These are phyloP conservation scores for Eubasilissa splendida DNA, from an alignment of 2,888 invertebrate genomes.

Conservation along the genomic window DNA sequence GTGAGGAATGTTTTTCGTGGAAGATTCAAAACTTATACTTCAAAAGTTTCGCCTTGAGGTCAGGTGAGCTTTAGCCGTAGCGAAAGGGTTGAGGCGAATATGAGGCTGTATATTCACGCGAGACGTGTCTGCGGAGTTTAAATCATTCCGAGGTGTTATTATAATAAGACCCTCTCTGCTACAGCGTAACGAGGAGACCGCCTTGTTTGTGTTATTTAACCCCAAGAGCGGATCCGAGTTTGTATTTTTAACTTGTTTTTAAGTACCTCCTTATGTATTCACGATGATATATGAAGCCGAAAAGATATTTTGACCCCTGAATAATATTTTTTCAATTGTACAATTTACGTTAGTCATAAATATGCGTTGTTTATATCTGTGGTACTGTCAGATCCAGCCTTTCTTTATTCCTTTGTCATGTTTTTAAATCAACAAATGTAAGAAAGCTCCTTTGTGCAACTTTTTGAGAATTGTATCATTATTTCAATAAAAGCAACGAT, in stretches of 20 bases:
- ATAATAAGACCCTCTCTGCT: slow-evolving; percentile 31
- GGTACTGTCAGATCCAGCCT: not conserved
- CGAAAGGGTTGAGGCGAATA: slow-evolving; percentile 3
- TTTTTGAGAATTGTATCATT: too few species aligned
- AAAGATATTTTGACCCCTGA: slow-evolving; percentile 12
- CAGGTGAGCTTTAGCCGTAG: not conserved
- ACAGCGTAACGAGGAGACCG: slow-evolving; percentile 29
- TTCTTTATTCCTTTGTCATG: not conserved
- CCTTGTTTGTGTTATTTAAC: slow-evolving; percentile 26
- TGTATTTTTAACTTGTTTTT: slow-evolving; percentile 14
- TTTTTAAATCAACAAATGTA: not conserved
- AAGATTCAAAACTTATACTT: too few species aligned
- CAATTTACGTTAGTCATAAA: not conserved
- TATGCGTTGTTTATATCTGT: not conserved
- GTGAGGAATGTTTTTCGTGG: too few species aligned
- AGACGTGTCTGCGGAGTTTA: slow-evolving; percentile 44
- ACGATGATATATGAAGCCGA: slow-evolving; percentile 4
- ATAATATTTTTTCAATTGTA: slow-evolving; percentile 9
- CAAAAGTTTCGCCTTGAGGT: too few species aligned
- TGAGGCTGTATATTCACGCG: slow-evolving; percentile 29
- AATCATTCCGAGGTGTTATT: slow-evolving; percentile 43
- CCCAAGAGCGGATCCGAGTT: not conserved
- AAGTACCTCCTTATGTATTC: not conserved
- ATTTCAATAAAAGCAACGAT: too few species aligned
- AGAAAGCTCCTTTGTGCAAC: too few species aligned